A percentile compares a stretch with the other conserved stretches of the same genome.
phyloP scores from a whole-genome alignment of 2,797 vertebrate genomes.

The Tragopan temminckii region DNA sequence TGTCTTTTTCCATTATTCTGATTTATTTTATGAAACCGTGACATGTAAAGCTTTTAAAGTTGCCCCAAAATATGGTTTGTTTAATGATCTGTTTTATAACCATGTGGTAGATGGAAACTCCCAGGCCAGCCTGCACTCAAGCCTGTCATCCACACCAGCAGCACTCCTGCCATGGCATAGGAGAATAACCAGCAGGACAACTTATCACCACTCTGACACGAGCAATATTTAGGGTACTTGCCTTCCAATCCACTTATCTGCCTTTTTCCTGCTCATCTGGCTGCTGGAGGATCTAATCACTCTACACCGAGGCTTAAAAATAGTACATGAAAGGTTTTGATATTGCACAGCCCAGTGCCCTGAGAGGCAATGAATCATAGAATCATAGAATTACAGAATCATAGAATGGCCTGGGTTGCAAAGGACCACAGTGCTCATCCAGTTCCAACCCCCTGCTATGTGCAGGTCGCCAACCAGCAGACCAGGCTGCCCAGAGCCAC shows the following conservation, averaged over 20 bases:
- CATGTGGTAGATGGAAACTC: constrained; percentile 23
- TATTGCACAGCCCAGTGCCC: not conserved
- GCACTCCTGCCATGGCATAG: constrained; percentile 41
- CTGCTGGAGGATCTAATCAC: constrained; percentile 54
- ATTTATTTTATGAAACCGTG: not conserved
- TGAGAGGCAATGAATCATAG: not conserved
- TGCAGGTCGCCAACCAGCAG: too few relatives aligned
- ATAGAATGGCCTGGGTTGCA: too few relatives aligned
- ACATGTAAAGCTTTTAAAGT: constrained; percentile 21
- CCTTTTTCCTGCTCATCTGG: constrained; percentile 61
- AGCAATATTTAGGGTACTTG: constrained; percentile 64
- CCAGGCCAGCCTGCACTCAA: not conserved
- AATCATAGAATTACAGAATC: too few relatives aligned
- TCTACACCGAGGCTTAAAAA: constrained; percentile 60
- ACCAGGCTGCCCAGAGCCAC: too few relatives aligned
- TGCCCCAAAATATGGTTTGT: constrained; percentile 26
- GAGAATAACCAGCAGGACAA: constrained; percentile 61
- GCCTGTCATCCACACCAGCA: not conserved
- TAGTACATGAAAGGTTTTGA: constrained; percentile 20
- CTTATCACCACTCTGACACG: constrained; percentile 60
- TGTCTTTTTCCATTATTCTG: not conserved
- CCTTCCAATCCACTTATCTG: constrained; percentile 61
- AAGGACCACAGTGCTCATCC: too few relatives aligned
- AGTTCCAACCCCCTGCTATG: too few relatives aligned
- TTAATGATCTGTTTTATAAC: constrained; percentile 31